Percentiles rank a stretch among this genome's conserved stretches.
Evolutionary conservation across 2,113 vertebrate genomes (phyloP).

Genomic region (Gopherus evgoodei): DNA sequence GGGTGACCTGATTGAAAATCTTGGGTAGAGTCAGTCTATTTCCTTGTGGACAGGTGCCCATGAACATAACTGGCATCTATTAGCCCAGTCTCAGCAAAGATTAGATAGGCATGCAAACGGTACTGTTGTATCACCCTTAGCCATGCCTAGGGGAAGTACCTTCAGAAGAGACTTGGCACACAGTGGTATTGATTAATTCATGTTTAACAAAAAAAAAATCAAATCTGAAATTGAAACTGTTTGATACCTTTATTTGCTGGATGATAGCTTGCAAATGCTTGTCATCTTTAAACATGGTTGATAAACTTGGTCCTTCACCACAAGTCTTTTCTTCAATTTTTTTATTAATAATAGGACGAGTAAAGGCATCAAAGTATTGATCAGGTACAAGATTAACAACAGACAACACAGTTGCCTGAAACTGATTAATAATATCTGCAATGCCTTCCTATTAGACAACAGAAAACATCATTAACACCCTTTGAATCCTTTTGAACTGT

Average conservation of each 20-base stretch:
- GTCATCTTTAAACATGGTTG: conserved; percentile 83
- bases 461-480: conserved; percentile 1
- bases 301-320: conserved; percentile 78
- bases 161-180: not conserved
- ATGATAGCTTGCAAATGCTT: conserved; percentile 76
- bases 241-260: conserved; percentile 82
- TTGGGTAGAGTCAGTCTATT: not conserved
- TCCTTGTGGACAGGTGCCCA: not conserved
- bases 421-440: conserved; percentile 75
- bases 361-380: conserved; percentile 81
- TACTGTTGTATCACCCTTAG: not conserved
- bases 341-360: conserved; percentile 77
- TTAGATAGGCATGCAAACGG: not conserved
- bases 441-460: conserved; percentile 75
- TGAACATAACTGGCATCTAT: not conserved
- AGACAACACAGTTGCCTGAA: conserved; percentile 81
- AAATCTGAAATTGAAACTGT: not conserved
- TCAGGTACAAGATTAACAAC: conserved; percentile 81
- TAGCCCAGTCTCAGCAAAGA: not conserved
- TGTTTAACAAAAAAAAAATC: not conserved
- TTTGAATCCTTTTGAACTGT: not conserved
- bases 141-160: not conserved
- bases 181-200: not conserved
- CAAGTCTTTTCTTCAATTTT: conserved; percentile 77
- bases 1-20: not conserved